Base-by-base conservation (phyloP, 2,888 invertebrate genomes). In the Hybos culiciformis region DNA sequence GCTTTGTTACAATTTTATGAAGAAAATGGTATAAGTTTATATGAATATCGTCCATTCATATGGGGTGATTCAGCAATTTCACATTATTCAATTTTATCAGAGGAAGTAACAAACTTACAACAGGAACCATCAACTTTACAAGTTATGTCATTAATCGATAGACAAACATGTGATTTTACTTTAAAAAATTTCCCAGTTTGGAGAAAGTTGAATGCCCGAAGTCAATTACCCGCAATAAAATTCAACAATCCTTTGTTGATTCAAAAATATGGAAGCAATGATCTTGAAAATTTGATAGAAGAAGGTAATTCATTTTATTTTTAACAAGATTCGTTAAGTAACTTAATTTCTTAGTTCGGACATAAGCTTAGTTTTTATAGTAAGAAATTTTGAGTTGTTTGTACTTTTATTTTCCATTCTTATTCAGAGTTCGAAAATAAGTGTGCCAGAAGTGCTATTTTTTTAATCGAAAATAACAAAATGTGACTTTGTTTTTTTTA, bases 51-150 rank as follows among this genome's bases (percentile, higher is more conserved):
- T 48, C 91, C 91, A 0, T 84, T 83, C 54, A 67, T 91, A 1
- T 92, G 86, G 82, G 88, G 90, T 1, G 77, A 78, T 57, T 76
- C 82, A 3, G 90, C 87, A 0, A 77, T 83, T 1, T 76, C 77
- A 40, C 78, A 84, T 59, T 87, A 86, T 57, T 78, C 83, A 2
- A 71, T 85, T 1, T 60, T 68, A 2, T 70, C 72, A 24, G 70
- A 70, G 40, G 66, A 71, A 44, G 58, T 66, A n/a, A 59, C 57
- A 64, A 3, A 75, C 74, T 11, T 70, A 74, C 17, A 78, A 72
- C 74, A 79, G 43, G 82, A 83, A 59, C 81, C 84, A 0, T 76
- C 79, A 23, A 73, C 79, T 17, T 73, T 75, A 37, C 80, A 84
- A 62, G 76, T 87, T 3, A 65, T 90, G 48, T 79, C 80, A 45